Conservation (phyloP, 2,797 vertebrate genomes). For the Lepus townsendii region DNA sequence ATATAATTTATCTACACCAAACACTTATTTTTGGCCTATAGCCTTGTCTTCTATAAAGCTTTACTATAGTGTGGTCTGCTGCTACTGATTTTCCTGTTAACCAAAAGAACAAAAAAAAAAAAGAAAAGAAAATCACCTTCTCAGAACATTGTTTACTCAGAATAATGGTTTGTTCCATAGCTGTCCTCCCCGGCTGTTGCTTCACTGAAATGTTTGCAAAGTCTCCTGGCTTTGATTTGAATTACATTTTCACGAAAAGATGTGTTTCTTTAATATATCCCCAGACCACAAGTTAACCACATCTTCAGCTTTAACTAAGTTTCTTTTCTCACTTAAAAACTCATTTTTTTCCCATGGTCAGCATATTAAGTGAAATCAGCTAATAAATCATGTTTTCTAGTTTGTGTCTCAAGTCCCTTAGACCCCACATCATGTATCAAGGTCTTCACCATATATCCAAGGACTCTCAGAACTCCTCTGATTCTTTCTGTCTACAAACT, state of each 20-base stretch:
- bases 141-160: conserved; percentile 48
- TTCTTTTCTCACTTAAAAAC: conserved; percentile 38
- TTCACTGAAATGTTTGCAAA: conserved; percentile 59
- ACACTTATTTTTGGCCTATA: background rate
- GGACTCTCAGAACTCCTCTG: conserved; percentile 4
- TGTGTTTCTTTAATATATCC: conserved; percentile 8
- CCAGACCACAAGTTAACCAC: conserved; percentile 57
- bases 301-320: conserved; percentile 27
- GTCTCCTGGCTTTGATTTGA: conserved; percentile 52
- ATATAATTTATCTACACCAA: background rate
- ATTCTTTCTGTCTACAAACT: conserved; percentile 8
- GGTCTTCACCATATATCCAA: background rate
- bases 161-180: background rate
- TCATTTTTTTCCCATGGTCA: conserved; percentile 17
- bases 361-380: conserved; percentile 11
- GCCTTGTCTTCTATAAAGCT: background rate
- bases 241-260: conserved; percentile 46
- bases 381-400: background rate
- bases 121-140: background rate
- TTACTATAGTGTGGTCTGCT: background rate
- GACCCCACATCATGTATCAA: background rate
- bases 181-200: background rate
- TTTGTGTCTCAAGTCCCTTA: background rate
- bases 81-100: conserved; percentile 35
- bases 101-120: background rate